A percentile compares a stretch with the other conserved stretches of the same genome.
These are phyloP conservation scores for Oryzias celebensis DNA, from an alignment of 2,113 vertebrate genomes.

Conservation along the genomic window DNA sequence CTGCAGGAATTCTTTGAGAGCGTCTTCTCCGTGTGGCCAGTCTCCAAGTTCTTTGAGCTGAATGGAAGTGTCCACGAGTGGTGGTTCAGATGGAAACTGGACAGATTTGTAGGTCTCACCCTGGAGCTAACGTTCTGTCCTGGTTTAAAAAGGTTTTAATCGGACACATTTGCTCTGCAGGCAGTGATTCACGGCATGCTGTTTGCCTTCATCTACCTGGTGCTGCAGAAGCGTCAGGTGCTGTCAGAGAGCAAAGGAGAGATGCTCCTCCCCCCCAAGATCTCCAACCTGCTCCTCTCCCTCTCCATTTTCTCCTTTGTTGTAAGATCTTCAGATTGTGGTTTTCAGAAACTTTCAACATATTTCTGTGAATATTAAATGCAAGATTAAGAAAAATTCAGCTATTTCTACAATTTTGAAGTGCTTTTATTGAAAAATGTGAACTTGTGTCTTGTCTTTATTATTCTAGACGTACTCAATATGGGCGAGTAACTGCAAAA, in stretches of 20 bases:
- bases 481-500: conserved; percentile 97
- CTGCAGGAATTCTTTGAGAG: conserved; percentile 89
- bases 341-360: background rate
- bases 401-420: too few relatives aligned
- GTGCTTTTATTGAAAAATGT: too few relatives aligned
- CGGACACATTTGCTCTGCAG: conserved; percentile 64
- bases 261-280: conserved; percentile 85
- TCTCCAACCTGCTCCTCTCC: conserved; percentile 90
- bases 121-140: background rate
- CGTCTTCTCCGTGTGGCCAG: conserved; percentile 92
- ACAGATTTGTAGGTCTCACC: conserved; percentile 86
- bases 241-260: conserved; percentile 93
- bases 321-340: conserved; percentile 73
- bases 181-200: conserved; percentile 94
- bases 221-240: conserved; percentile 88
- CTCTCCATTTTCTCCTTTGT: conserved; percentile 88
- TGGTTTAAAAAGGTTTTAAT: background rate
- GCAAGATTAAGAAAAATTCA: too few relatives aligned
- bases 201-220: conserved; percentile 93
- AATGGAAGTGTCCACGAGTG: conserved; percentile 93
- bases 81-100: conserved; percentile 98
- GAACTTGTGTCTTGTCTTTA: background rate
- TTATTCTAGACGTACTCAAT: conserved; percentile 88
- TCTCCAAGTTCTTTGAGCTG: conserved; percentile 92
- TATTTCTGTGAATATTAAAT: too few relatives aligned